Conservation (phyloP, 2,113 vertebrate genomes). For the Porphyrio hochstetteri region DNA sequence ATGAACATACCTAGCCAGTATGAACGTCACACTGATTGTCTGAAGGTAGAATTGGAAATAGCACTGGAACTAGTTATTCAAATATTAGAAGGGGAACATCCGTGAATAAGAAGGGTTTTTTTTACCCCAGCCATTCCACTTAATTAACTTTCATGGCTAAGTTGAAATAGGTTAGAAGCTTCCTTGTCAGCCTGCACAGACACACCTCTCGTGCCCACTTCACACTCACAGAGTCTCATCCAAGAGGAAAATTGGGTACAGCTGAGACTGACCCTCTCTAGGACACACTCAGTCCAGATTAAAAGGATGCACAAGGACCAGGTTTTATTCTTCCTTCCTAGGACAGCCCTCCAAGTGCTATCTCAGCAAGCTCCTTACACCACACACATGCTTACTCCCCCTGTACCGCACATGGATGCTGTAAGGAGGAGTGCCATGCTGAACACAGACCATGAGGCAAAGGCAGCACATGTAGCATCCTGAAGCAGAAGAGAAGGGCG, state of each 20-base stretch:
- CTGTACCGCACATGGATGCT: not conserved
- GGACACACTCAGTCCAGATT: not conserved
- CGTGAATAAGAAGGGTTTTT: not conserved
- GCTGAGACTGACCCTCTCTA: not conserved
- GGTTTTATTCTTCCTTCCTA: not conserved
- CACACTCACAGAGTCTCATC: not conserved
- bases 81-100: not conserved
- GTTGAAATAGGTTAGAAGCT: not conserved
- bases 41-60: not conserved
- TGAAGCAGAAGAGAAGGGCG: not conserved
- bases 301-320: not conserved
- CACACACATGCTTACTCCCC: not conserved
- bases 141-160: not conserved
- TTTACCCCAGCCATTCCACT: not conserved
- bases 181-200: not conserved
- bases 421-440: not conserved
- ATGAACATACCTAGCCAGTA: not conserved
- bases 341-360: rapidly evolving
- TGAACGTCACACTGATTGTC: not conserved
- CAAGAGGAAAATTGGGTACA: not conserved
- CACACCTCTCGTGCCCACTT: not conserved
- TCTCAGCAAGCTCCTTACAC: not conserved
- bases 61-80: not conserved
- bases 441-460: not conserved
- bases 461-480: rapidly evolving